Conservation (phyloP, 1,140 invertebrate genomes). For the Drosophila azteca region DNA sequence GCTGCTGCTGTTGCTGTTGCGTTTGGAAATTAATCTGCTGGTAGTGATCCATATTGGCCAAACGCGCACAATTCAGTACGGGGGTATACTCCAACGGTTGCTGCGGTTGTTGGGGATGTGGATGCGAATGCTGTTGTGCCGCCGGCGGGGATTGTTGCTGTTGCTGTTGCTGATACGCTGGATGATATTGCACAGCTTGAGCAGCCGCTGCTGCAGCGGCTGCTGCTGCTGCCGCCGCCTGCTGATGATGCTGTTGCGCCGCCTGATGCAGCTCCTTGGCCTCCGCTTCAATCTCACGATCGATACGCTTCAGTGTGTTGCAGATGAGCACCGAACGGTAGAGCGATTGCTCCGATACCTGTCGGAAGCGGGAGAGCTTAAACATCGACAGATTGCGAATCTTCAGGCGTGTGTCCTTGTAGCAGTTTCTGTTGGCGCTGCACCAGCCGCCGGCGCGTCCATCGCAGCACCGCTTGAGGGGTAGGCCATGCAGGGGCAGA, state of each 20-base stretch:
- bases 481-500: conserved; percentile 53
- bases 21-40: conserved; percentile 68
- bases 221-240: conserved; percentile 63
- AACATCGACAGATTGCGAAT: conserved; percentile 96
- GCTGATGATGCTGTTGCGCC: conserved; percentile 69
- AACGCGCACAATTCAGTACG: conserved; percentile 71
- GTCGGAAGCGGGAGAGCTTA: conserved; percentile 94
- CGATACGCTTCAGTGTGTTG: conserved; percentile 95
- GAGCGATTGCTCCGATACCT: conserved; percentile 95
- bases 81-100: conserved; percentile 74
- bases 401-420: conserved; percentile 92
- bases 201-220: conserved; percentile 66
- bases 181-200: conserved; percentile 68
- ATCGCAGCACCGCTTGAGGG: conserved; percentile 88
- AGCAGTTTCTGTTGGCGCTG: conserved; percentile 89
- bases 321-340: conserved; percentile 96
- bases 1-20: conserved; percentile 39
- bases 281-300: conserved; percentile 95
- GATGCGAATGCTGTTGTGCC: conserved; percentile 42
- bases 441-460: conserved; percentile 90
- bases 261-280: conserved; percentile 85
- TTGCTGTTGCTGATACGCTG: conserved; percentile 59
- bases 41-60: conserved; percentile 80
- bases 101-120: conserved; percentile 33
- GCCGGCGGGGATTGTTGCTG: conserved; percentile 61